Evolutionary conservation across 2,113 vertebrate genomes (phyloP).

Genomic region (Crypturellus undulatus): DNA sequence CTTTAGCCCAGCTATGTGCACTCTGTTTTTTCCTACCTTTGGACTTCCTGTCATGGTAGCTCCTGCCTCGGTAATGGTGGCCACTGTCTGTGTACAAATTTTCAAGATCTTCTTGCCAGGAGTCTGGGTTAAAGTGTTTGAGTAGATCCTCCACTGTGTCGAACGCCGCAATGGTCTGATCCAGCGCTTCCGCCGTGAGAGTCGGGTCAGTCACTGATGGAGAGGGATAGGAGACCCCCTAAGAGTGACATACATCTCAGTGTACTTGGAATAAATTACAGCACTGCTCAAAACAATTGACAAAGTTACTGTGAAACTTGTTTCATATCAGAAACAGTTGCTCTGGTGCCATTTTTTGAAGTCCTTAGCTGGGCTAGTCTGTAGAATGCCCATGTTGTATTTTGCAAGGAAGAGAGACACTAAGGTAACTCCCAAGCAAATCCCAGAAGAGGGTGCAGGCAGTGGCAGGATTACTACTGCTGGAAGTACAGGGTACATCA

Average conservation of each 20-base stretch:
- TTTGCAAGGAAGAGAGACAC: neutral
- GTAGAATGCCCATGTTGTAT: neutral
- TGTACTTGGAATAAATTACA: slow-evolving; percentile 60
- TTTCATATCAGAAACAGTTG: neutral
- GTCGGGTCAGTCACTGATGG: slow-evolving; percentile 82
- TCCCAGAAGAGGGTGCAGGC: neutral
- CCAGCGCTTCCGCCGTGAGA: slow-evolving; percentile 85
- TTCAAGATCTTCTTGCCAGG: slow-evolving; percentile 93
- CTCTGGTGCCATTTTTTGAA: neutral
- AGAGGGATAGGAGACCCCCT: slow-evolving; percentile 78
- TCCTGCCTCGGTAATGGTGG: slow-evolving; percentile 84
- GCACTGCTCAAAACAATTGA: slow-evolving; percentile 24
- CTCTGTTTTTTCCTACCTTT: slow-evolving; percentile 83
- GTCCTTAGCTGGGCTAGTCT: neutral
- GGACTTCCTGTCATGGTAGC: slow-evolving; percentile 88
- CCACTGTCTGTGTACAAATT: slow-evolving; percentile 87
- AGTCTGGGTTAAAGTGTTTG: slow-evolving; percentile 87
- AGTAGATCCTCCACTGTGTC: slow-evolving; percentile 93
- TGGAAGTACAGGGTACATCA: neutral
- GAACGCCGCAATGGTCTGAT: slow-evolving; percentile 89
- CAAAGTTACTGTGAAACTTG: neutral
- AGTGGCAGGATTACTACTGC: neutral
- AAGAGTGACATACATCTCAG: slow-evolving; percentile 78
- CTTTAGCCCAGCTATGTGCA: neutral
- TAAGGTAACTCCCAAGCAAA: neutral